Conservation (phyloP, 2,113 vertebrate genomes). For the Odocoileus virginianus region DNA sequence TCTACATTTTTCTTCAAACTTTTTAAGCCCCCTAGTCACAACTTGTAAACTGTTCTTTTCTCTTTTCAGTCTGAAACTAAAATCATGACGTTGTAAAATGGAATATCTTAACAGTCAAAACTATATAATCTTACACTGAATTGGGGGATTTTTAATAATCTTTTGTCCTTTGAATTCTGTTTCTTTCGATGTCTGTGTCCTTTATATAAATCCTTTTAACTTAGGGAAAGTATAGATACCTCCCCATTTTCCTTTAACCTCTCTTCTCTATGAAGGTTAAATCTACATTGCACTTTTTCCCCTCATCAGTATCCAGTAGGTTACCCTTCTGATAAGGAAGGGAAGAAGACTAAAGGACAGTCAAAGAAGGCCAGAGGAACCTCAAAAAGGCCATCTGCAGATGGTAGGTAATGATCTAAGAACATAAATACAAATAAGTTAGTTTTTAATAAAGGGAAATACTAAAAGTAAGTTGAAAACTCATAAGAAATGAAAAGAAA, state of each 20-base stretch:
- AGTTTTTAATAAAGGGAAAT: background rate
- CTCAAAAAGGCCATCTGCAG: constrained; percentile 84
- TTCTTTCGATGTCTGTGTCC: constrained; percentile 33
- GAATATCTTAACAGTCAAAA: background rate
- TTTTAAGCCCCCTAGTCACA: background rate
- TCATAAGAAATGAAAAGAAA: background rate
- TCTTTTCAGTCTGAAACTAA: constrained; percentile 30
- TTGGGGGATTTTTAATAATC: background rate
- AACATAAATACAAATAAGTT: background rate
- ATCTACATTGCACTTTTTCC: constrained; percentile 14
- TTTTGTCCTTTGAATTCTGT: constrained; percentile 22
- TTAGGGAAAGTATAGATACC: background rate
- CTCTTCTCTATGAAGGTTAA: background rate
- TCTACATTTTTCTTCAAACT: background rate
- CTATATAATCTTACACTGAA: constrained; percentile 9
- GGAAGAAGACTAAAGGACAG: constrained; percentile 89
- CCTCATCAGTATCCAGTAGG: constrained; percentile 94
- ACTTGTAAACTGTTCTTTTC: background rate
- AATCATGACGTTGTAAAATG: background rate
- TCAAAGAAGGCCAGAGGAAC: constrained; percentile 85
- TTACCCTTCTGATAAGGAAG: constrained; percentile 96
- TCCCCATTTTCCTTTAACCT: background rate
- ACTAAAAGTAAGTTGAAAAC: background rate
- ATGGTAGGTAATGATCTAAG: constrained; percentile 79
- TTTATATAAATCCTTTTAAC: constrained; percentile 3